Evolutionary conservation across 2,888 invertebrate species (phyloP), one percentile per base, ranked within the genome.

Genomic region (Xestia c-nigrum): DNA sequence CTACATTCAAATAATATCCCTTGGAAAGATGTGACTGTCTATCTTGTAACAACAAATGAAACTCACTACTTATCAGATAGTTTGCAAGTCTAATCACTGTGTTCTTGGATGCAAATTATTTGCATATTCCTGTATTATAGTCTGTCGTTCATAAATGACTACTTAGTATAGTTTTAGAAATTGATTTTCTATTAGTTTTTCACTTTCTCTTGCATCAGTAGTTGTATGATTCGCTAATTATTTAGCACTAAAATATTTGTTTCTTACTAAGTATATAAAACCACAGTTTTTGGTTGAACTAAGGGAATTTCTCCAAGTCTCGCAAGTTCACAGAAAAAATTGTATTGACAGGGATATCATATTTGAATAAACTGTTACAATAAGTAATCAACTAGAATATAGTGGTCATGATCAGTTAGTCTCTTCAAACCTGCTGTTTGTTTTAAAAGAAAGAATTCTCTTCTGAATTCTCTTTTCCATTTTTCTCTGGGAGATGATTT

Each of bases 61-160:
- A 19, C 21, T 19, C 46, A 46, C 12, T 47, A 24, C 71, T 74
- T 59, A n/a, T 19, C 6, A 14, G 0, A 16, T 50, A 43, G 12
- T 74, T 72, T 43, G 43, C 40, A 50, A 72, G 31, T 72, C 24
- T 59, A 31, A 24, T 71, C 16, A 47, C 24, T n/a, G 12, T 59
- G 4, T 74, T 72, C 40, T 72, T 50, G 21, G 21, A 43, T 50
- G 14, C 21, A 50, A 74, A 61, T 50, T 50, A 61, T 63, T 72
- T 31, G 31, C 19, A 74, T 73, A 21, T 21, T n/a, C 47, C 4
- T 31, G 24, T 16, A 14, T 40, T 3, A 19, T 24, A 24, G 1
- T 6, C 14, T 1, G 5, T 7, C 31, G 9, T 63, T 46, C 52
- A 47, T 46, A 46, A 21, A 43, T 72, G 0, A 50, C n/a, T 40